Conservation (phyloP, 2,888 invertebrate species). For the Andricus quercusramuli region DNA sequence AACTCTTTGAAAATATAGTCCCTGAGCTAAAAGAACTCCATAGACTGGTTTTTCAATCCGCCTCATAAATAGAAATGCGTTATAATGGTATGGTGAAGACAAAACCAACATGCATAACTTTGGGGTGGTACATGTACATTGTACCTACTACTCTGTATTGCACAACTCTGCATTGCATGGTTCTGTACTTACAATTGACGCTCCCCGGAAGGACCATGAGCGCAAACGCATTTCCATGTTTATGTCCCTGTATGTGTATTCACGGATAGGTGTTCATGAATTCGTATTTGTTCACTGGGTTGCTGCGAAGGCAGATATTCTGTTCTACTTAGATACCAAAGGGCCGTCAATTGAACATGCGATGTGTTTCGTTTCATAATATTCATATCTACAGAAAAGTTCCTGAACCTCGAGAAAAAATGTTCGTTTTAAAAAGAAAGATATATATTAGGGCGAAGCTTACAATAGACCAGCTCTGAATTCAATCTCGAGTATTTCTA, state of each 20-base stretch:
- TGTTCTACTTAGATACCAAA: slow-evolving; percentile 36
- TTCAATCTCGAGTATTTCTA: too few species aligned
- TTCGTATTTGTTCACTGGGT: slow-evolving; percentile 16
- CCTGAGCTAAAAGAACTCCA: slow-evolving; percentile 30
- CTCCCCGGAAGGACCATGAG: slow-evolving; percentile 44
- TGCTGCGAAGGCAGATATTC: slow-evolving; percentile 26
- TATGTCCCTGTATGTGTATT: slow-evolving; percentile 14
- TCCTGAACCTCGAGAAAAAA: background rate
- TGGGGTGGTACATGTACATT: background rate
- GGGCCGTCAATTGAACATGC: slow-evolving; percentile 24
- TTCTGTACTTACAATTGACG: slow-evolving; percentile 51
- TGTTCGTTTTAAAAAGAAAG: background rate
- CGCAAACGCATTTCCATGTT: slow-evolving; percentile 32
- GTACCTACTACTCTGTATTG: background rate
- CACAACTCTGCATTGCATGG: slow-evolving; percentile 44
- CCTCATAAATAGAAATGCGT: slow-evolving; percentile 62
- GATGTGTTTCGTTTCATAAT: background rate
- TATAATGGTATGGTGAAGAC: slow-evolving; percentile 65
- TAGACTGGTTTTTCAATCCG: slow-evolving; percentile 48
- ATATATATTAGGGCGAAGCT: too few species aligned
- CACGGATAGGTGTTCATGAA: slow-evolving; percentile 1
- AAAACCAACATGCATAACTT: slow-evolving; percentile 54
- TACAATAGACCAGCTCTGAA: too few species aligned
- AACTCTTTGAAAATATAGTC: background rate
- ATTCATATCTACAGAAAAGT: background rate